Evolutionary conservation across 2,888 invertebrate species (phyloP), one percentile per base, ranked within the genome.

Genomic region (Anaspis maculata): DNA sequence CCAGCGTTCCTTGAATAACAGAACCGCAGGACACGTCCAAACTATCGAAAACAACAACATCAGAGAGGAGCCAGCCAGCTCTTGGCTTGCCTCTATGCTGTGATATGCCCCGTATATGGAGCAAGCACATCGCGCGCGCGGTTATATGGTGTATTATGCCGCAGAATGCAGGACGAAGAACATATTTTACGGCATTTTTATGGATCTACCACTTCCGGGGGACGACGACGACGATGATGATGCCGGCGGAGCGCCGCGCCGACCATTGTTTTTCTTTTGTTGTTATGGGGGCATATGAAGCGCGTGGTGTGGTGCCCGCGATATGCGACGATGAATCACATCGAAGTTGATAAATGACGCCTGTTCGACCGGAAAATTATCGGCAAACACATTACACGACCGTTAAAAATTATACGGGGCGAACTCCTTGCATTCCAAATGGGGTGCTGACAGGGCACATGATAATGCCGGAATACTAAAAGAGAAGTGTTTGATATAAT

Each of bases 31-130:
- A 42, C 42, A 44, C 31, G 39, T 34, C 42, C 45, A 37, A 37
- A 23, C 26, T 27, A 27, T 44, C 42, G 49, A 54, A 52, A 54
- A 55, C 52, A 55, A 54, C 53, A 52, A 55, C 53, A 51, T 30
- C 29, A 28, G 34, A 30, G 38, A 35, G 27, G 24, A 30, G 30
- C 34, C 31, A n/a, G n/a, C n/a, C n/a, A n/a, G n/a, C n/a, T n/a
- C n/a, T n/a, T n/a, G n/a, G n/a, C n/a, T n/a, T n/a, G n/a, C n/a
- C n/a, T n/a, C n/a, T n/a, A n/a, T n/a, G n/a, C n/a, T n/a, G n/a
- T n/a, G n/a, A n/a, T n/a, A n/a, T n/a, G n/a, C n/a, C n/a, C n/a
- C n/a, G n/a, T n/a, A n/a, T n/a, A n/a, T n/a, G n/a, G n/a, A n/a
- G n/a, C n/a, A n/a, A n/a, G n/a, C n/a, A n/a, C n/a, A n/a, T n/a